Base-by-base conservation (phyloP, 1,140 invertebrate species). In the Pygmarrhopalites habei region DNA sequence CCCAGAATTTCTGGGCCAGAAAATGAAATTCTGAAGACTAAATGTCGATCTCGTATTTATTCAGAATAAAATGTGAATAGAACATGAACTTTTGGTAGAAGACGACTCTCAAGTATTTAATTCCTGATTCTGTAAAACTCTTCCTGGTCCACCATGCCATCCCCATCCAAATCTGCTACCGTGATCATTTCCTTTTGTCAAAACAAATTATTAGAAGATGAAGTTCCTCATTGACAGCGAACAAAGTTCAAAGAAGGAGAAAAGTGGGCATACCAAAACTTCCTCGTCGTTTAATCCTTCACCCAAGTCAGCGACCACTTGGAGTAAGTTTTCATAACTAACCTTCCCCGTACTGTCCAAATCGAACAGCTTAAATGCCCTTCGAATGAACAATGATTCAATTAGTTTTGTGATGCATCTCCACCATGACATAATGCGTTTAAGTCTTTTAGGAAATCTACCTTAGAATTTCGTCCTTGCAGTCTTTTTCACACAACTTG, bases 181-280 rank as follows among this genome's bases (percentile, higher is more conserved):
- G 92, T 88, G 65, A 98, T 96, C 95, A 98, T 98, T 80, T 98
- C 95, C 77, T 94, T 84, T n/a, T n/a, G n/a, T n/a, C n/a, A n/a
- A n/a, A n/a, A n/a, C n/a, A n/a, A n/a, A n/a, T n/a, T n/a, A n/a
- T n/a, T n/a, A n/a, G n/a, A n/a, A n/a, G n/a, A n/a, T n/a, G n/a
- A n/a, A n/a, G n/a, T n/a, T n/a, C n/a, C n/a, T n/a, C n/a, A n/a
- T n/a, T n/a, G n/a, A n/a, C n/a, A n/a, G n/a, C n/a, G n/a, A n/a
- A n/a, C n/a, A n/a, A n/a, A n/a, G n/a, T n/a, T n/a, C n/a, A n/a
- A n/a, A n/a, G n/a, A n/a, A n/a, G n/a, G n/a, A n/a, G n/a, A n/a
- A 1, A 52, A 15, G 28, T 44, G n/a, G 3, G n/a, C n/a, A n/a
- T 64, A 81, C 81, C 75, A 80, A 76, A 60, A 98, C 75, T 77